Base-by-base conservation (phyloP, 1,140 invertebrate genomes). In the Drosophila mayri region DNA sequence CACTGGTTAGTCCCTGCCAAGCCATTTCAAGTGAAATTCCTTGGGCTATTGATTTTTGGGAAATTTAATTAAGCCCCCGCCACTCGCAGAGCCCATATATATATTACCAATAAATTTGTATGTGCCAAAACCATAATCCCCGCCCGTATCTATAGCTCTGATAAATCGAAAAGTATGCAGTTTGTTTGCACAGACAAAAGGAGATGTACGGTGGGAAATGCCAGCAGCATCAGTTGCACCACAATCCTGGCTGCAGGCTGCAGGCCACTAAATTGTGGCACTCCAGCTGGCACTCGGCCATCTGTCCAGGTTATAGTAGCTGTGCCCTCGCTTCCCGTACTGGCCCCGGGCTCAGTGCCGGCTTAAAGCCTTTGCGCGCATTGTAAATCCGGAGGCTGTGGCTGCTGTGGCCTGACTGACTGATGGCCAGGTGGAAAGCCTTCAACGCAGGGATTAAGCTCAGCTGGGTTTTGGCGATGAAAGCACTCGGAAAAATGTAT, bases 211-310 rank as follows among this genome's bases (percentile, higher is more conserved):
- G 20, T 35, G 40, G 66, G 30, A 54, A 43, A 28, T 66, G 30
- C 54, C 52, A 28, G 62, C 28, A 30, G 65, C 62, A 52, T 38
- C 66, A 35, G 47, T 16, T 55, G 66, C 66, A 55, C 63, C 66
- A 44, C 66, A 70, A 70, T 70, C 60, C 68, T 18, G 59, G 61
- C 70, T 73, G 62, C 68, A 22, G 59, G 61, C 70, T 63, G 65
- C 81, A 63, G 50, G 71, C 81, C 81, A 84, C 81, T 79, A 84
- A 84, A 84, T 84, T 84, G 76, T 85, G 81, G 81, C 72, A 67
- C 49, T 50, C 52, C 81, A 84, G 58, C 81, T 84, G 79, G 52
- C 62, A 50, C 40, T 40, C 32, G 50, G 71, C 71, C 71, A 74
- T 74, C 71, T 44, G 57, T 50, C 47, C 58, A 30, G 30, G 22